Evolutionary conservation across 2,888 invertebrate species (phyloP).

Genomic region (Gnatocerus cornutus): DNA sequence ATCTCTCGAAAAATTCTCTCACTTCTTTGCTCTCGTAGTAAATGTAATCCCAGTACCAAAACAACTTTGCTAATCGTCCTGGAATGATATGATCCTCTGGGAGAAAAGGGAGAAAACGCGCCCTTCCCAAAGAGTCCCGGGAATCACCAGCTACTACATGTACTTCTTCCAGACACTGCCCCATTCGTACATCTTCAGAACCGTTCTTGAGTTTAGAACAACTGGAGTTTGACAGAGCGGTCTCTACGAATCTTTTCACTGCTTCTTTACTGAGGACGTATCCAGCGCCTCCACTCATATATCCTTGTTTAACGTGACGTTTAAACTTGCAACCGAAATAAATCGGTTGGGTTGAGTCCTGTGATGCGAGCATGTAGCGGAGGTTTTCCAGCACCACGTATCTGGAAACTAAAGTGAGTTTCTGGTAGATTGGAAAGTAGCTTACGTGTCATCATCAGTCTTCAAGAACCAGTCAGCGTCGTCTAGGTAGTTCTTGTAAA

Average conservation of each 20-base stretch:
- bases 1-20: constrained; percentile 53
- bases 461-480: constrained; percentile 98
- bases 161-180: constrained; percentile 88
- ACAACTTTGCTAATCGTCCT: constrained; percentile 82
- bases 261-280: constrained; percentile 94
- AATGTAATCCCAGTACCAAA: constrained; percentile 96
- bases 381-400: constrained; percentile 97
- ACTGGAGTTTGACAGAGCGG: constrained; percentile 57
- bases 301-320: constrained; percentile 88
- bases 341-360: constrained; percentile 82
- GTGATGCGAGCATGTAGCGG: constrained; percentile 87
- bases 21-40: constrained; percentile 94
- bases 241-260: constrained; percentile 82
- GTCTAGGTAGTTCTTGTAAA: constrained; percentile 87
- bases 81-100: constrained; percentile 96
- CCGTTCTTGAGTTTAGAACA: constrained; percentile 76
- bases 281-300: constrained; percentile 95
- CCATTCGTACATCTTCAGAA: constrained; percentile 95
- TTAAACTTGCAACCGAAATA: constrained; percentile 95
- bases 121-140: constrained; percentile 86
- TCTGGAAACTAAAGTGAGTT: constrained; percentile 69
- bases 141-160: constrained; percentile 92
- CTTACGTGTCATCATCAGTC: constrained; percentile 97
- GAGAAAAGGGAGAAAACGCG: constrained; percentile 95
- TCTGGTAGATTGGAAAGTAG: background rate